Base-by-base conservation (phyloP, 1,140 invertebrate genomes). In the Oedothorax gibbosus region DNA sequence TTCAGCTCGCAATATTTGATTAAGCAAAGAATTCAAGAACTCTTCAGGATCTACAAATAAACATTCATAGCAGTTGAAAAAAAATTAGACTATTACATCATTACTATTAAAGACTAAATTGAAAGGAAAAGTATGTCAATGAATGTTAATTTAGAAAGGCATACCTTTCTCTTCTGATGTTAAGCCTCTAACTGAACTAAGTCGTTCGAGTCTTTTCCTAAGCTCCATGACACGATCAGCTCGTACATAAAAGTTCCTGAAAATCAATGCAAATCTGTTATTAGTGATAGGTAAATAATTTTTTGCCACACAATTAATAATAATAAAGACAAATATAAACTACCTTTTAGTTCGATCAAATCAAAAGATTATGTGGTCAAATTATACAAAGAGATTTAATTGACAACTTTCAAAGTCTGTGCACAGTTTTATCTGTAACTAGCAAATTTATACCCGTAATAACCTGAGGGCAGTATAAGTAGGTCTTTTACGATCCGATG, bases 161-260 rank as follows among this genome's bases (percentile, higher is more conserved):
- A 75, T 79, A 95, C 94, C 94, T 95, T 98, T 95, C 89, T 98
- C 96, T 92, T 98, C 96, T 86, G 93, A 94, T 18, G 96, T 97
- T 86, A 98, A 93, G 0, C 96, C 97, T 76, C 94, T 95, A 20
- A 98, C 94, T 35, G 95, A 96, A 86, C 96, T 96, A 5, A 97
- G 91, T 88, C 95, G 93, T 89, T 98, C 96, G 54, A 99, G 91
- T 68, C 98, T 90, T 85, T 93, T 94, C 75, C 98, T 92, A 54
- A 99, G 91, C 90, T 97, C 96, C 96, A 99, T 97, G n/a, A 99
- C 96, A 87, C 96, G 93, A 91, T 98, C 95, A 11, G 97, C 97
- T 87, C 95, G 92, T 18, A 99, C 97, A 92, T 95, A 99, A 82
- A 96, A 91, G 90, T 96, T 94, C 88, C 91, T 91, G 84, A 11